Evolutionary conservation across 2,888 invertebrate genomes (phyloP), one percentile per base, ranked within the genome.

Genomic region (Tridacna crocea): DNA sequence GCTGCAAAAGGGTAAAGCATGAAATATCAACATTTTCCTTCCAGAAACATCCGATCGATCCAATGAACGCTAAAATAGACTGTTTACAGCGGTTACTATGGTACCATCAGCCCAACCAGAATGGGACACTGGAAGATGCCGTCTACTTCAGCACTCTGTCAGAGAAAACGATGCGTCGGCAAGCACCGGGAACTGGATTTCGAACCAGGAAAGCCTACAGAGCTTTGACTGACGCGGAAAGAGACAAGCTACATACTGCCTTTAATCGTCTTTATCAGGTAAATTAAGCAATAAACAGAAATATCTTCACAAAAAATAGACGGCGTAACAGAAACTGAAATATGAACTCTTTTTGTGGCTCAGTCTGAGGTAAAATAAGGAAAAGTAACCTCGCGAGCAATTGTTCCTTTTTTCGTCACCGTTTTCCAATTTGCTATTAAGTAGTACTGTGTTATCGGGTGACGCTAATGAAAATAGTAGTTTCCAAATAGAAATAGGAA

Each of bases 181-280:
- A 61, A 61, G 61, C 79, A n/a, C 82, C 82, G 24, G 72, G 55
- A 27, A 68, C 79, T 0, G 82, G 82, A 11, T 82, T 79, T 36
- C 58, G 82, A 15, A 79, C 79, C 61, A 75, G 82, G 8, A 82
- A 82, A 46, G 82, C 79, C 47, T 79, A 79, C 46, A 75, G 82
- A 26, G 63, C 76, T 1, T 55, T 82, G 6, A 68, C 79, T 6
- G 79, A 82, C 19, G 79, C 66, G 0, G 82, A 82, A 58, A 61
- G 79, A 26, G 72, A 72, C 47, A 24, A 76, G 17, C 70, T 82
- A 19, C 75, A 79, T 60, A 68, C 51, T 19, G 82, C 82, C 3
- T 76, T 79, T 47, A 77, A 79, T 47, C 61, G 58, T 19, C 75
- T 82, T 22, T 82, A 82, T 61, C 61, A 76, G 77, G 82, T 82